Conservation (phyloP, 1,140 invertebrate species). For the Drosophila mauritiana region DNA sequence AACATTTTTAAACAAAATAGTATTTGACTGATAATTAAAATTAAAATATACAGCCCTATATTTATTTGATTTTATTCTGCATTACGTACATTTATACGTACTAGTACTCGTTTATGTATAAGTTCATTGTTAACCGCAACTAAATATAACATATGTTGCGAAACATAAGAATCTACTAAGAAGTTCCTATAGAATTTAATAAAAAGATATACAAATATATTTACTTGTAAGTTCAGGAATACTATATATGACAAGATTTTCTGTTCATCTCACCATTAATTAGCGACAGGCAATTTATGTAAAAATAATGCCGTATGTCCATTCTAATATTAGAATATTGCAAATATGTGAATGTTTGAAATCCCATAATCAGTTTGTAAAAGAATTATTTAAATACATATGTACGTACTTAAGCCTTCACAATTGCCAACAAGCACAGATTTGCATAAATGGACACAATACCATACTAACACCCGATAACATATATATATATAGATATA, state of each 20-base stretch:
- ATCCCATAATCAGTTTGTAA: not conserved
- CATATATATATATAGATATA: no score
- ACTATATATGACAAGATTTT: slow-evolving; percentile 11
- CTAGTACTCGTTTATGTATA: slow-evolving; percentile 11
- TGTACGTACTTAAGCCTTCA: slow-evolving; percentile 11
- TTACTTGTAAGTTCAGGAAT: slow-evolving; percentile 19
- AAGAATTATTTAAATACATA: slow-evolving; percentile 6
- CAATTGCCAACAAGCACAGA: slow-evolving; percentile 8
- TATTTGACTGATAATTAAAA: slow-evolving; percentile 6
- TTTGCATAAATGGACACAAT: not conserved
- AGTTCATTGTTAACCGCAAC: slow-evolving; percentile 14
- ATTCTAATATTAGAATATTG: not conserved
- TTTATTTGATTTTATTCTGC: slow-evolving; percentile 11
- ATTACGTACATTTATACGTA: slow-evolving; percentile 3
- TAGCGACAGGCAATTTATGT: not conserved
- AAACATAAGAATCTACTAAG: slow-evolving; percentile 52
- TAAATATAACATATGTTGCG: slow-evolving; percentile 13
- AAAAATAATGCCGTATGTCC: not conserved
- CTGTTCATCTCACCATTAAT: slow-evolving; percentile 4
- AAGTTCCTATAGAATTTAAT: slow-evolving; percentile 74
- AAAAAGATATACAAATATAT: slow-evolving; percentile 19
- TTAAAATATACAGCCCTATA: not conserved
- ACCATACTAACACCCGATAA: not conserved
- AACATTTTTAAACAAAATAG: not conserved
- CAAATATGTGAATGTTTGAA: slow-evolving; percentile 2